Conservation (phyloP, 2,113 vertebrate species). For the Malurus alboscapulatus region DNA sequence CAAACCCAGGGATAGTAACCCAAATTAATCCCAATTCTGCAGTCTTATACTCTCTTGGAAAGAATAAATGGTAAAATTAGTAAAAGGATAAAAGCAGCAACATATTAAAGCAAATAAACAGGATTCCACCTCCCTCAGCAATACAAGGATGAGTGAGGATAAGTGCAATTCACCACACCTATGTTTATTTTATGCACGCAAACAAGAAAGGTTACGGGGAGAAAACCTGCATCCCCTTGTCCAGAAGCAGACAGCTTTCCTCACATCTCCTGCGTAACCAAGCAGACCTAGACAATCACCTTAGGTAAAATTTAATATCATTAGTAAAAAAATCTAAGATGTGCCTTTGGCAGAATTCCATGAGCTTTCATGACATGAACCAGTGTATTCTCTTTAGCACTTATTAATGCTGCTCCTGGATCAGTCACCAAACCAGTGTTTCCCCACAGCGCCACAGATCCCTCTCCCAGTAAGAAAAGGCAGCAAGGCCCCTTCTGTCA, state of each 20-base stretch:
- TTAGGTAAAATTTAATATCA: not conserved
- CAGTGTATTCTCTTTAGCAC: not conserved
- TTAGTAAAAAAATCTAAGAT: not conserved
- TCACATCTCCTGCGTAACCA: not conserved
- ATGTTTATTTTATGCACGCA: not conserved
- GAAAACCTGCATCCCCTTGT: not conserved
- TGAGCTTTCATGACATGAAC: not conserved
- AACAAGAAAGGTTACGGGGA: not conserved
- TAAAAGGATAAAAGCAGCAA: not conserved
- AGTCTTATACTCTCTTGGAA: not conserved
- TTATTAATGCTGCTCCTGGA: not conserved
- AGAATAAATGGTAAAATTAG: not conserved
- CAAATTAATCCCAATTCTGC: not conserved
- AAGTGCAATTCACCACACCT: not conserved
- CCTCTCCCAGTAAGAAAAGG: not conserved
- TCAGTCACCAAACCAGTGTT: accelerated
- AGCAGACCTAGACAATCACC: not conserved
- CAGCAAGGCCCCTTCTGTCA: not conserved
- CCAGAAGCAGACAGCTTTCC: not conserved
- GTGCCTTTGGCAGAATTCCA: not conserved
- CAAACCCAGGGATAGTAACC: not conserved
- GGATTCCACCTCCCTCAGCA: not conserved
- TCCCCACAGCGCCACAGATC: accelerated
- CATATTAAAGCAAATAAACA: not conserved
- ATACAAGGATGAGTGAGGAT: not conserved